Conservation (phyloP, 2,113 vertebrate species). For the Haemorhous mexicanus region DNA sequence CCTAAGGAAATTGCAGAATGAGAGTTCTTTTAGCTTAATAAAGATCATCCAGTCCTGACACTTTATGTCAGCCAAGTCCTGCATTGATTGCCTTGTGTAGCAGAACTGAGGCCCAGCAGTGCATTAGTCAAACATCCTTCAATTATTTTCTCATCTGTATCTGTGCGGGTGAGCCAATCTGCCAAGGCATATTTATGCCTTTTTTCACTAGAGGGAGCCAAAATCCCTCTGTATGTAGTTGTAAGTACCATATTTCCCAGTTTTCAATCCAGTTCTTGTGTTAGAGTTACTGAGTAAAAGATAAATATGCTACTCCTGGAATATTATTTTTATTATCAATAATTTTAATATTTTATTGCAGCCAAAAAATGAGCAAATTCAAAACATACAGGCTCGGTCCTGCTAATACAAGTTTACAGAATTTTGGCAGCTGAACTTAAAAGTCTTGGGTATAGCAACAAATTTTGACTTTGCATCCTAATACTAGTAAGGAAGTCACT, state of each 20-base stretch:
- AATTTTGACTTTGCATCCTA: background rate
- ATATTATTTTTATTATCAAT: background rate
- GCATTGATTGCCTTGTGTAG: accelerated
- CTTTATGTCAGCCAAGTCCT: background rate
- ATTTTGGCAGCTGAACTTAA: background rate
- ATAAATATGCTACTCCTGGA: background rate
- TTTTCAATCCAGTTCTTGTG: background rate
- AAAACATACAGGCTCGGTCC: background rate
- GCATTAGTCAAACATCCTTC: background rate
- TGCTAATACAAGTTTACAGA: background rate
- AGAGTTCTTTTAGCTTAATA: background rate
- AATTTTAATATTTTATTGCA: background rate
- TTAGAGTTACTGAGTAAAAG: background rate
- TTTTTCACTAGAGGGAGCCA: conserved; percentile 71
- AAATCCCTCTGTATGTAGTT: background rate
- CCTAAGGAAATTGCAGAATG: background rate
- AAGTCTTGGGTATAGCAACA: background rate
- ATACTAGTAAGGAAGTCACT: background rate
- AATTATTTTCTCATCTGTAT: background rate
- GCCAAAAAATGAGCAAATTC: background rate
- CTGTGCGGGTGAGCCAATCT: accelerated
- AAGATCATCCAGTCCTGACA: background rate
- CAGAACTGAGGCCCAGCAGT: background rate
- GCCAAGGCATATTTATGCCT: background rate
- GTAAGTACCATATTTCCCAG: background rate